These are phyloP conservation scores for Psephotus haematonotus DNA, from an alignment of 2,113 vertebrate species.

Conservation along the genomic window DNA sequence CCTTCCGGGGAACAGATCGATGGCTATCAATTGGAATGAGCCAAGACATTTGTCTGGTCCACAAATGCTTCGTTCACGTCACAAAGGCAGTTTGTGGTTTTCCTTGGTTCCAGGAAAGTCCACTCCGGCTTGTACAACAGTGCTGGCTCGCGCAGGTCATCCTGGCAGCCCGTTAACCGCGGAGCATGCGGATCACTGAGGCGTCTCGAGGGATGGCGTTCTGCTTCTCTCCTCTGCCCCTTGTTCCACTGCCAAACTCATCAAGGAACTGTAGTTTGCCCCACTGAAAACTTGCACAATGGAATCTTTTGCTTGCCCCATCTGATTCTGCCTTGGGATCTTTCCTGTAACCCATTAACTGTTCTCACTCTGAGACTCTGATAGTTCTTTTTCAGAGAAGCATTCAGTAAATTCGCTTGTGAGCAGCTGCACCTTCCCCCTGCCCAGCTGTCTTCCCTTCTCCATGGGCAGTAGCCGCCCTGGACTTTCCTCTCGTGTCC, in stretches of 20 bases:
- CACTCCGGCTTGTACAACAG: conserved; percentile 14
- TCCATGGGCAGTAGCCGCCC: not conserved
- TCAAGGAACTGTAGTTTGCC: not conserved
- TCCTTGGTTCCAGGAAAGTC: conserved; percentile 1
- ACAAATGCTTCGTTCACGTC: not conserved
- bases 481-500: not conserved
- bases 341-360: not conserved
- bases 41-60: not conserved
- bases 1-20: not conserved
- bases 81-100: not conserved
- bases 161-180: not conserved
- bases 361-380: not conserved
- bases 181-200: not conserved
- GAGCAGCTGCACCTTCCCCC: not conserved
- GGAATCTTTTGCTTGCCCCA: not conserved
- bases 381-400: not conserved
- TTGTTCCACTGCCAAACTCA: not conserved
- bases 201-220: not conserved
- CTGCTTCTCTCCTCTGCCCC: not conserved
- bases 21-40: not conserved
- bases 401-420: not conserved
- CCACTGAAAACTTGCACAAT: not conserved
- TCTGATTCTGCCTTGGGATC: not conserved
- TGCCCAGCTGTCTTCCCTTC: not conserved
- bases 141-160: not conserved